Conservation (phyloP, 2,797 vertebrate species). For the Phrynocephalus guinanensis region DNA sequence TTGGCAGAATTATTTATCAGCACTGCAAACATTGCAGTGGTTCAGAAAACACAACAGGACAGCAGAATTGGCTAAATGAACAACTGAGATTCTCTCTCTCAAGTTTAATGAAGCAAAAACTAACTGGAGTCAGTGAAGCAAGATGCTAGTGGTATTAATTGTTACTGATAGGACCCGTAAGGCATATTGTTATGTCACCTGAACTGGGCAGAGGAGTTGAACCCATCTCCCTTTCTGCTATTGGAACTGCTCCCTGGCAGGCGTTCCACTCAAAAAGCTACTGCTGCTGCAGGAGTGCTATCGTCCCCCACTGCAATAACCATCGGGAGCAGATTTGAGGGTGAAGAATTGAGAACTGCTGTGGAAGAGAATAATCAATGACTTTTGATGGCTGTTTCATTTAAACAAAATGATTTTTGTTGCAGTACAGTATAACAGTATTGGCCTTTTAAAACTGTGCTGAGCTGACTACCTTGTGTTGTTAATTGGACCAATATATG, state of each 20-base stretch:
- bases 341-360: not conserved
- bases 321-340: not conserved
- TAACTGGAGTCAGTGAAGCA: too few relatives aligned
- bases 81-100: too few relatives aligned
- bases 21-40: not conserved
- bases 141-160: too few relatives aligned
- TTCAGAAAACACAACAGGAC: not conserved
- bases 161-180: too few relatives aligned
- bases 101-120: too few relatives aligned
- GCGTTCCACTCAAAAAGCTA: not conserved
- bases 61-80: not conserved
- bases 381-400: not conserved
- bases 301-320: too few relatives aligned
- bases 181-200: too few relatives aligned
- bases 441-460: not conserved
- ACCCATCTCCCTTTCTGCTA: not conserved
- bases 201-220: not conserved
- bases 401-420: not conserved
- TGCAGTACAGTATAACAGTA: not conserved
- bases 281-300: not conserved
- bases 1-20: not conserved
- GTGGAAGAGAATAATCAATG: not conserved
- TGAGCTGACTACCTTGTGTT: not conserved
- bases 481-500: not conserved
- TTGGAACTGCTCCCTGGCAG: not conserved